phyloP scores from a whole-genome alignment of 2,797 vertebrate genomes.

The Gymnoscopelus microlampas region DNA sequence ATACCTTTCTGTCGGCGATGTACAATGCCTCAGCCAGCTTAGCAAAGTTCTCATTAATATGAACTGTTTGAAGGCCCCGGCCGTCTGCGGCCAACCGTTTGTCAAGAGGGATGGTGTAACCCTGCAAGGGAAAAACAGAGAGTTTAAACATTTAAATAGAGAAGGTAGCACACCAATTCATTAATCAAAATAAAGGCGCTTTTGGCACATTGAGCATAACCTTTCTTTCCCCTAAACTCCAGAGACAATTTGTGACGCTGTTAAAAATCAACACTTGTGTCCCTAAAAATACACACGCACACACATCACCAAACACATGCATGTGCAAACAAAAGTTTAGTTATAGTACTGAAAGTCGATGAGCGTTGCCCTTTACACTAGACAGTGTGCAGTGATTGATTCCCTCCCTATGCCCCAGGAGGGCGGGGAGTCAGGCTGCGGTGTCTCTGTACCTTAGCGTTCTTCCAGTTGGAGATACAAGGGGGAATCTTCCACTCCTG shows the following conservation, averaged over 20 bases:
- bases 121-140: slow-evolving; percentile 72
- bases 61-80: slow-evolving; percentile 94
- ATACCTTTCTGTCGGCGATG: slow-evolving; percentile 97
- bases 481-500: slow-evolving; percentile 99
- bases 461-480: slow-evolving; percentile 99
- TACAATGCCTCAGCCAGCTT: slow-evolving; percentile 97
- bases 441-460: slow-evolving; percentile 88
- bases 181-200: too few species aligned
- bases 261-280: too few species aligned
- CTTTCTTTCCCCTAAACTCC: too few species aligned
- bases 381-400: not conserved
- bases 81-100: slow-evolving; percentile 97
- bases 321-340: too few species aligned
- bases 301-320: too few species aligned
- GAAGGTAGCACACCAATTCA: too few species aligned
- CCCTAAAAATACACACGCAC: too few species aligned
- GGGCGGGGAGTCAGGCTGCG: not conserved
- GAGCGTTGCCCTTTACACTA: not conserved
- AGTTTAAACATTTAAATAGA: not conserved
- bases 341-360: too few species aligned
- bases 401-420: not conserved
- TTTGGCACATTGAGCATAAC: too few species aligned
- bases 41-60: slow-evolving; percentile 98
- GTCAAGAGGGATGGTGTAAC: slow-evolving; percentile 97
- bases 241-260: too few species aligned